Conservation (phyloP, 35 echinoderm and acorn worm genomes). For the Holothuria glaberrima region DNA sequence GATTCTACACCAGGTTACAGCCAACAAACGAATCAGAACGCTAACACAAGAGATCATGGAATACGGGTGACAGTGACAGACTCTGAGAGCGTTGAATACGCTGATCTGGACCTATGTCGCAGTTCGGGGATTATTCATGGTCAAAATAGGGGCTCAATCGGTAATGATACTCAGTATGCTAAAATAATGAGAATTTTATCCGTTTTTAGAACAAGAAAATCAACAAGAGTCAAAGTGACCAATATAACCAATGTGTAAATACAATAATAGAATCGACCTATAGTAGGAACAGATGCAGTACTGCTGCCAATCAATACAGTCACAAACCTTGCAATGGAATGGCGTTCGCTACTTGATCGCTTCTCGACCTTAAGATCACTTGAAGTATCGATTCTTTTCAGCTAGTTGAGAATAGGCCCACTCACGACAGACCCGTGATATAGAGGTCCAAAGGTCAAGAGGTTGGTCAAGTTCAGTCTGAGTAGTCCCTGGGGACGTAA, state of each 20-base stretch:
- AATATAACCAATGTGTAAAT: slow-evolving; percentile 2
- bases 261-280: no score
- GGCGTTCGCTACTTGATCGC: no score
- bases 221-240: slow-evolving; percentile 29
- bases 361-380: no score
- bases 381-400: no score
- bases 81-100: slow-evolving; percentile 13
- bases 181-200: slow-evolving; percentile 53
- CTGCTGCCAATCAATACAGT: no score
- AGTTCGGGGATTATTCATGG: slow-evolving; percentile 39
- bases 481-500: no score
- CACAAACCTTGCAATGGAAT: no score
- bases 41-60: neutral
- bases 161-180: slow-evolving; percentile 9
- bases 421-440: no score
- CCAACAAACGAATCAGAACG: slow-evolving; percentile 29
- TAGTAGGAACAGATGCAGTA: no score
- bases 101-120: slow-evolving; percentile 10
- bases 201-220: slow-evolving; percentile 41
- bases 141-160: neutral
- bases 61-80: neutral
- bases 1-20: neutral
- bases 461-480: no score
- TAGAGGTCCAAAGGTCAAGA: no score
- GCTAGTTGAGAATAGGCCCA: no score